phyloP scores from a whole-genome alignment of 2,113 vertebrate genomes.

The Odontesthes bonariensis region DNA sequence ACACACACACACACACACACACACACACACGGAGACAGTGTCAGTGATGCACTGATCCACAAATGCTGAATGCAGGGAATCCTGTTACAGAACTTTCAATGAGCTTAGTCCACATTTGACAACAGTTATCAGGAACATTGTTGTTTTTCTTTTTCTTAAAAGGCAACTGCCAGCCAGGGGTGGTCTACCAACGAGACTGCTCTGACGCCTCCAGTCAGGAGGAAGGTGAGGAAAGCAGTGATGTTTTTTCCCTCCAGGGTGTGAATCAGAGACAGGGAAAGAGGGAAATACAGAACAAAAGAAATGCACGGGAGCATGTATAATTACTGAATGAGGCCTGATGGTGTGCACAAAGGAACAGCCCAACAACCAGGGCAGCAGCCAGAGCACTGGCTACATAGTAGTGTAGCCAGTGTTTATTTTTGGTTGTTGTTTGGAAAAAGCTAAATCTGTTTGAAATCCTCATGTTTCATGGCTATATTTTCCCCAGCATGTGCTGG shows the following conservation, averaged over 20 bases:
- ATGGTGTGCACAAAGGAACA: neutral
- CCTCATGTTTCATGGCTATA: conserved; percentile 63
- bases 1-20: too few species aligned
- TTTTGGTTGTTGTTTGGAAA: conserved; percentile 44
- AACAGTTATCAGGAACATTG: too few species aligned
- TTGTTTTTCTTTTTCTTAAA: neutral
- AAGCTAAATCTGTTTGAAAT: conserved; percentile 48
- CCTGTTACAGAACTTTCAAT: too few species aligned
- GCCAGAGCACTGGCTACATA: conserved; percentile 1
- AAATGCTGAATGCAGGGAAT: too few species aligned
- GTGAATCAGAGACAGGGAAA: neutral
- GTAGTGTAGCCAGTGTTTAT: conserved; percentile 34
- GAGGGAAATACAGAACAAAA: too few species aligned
- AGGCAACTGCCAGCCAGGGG: conserved; percentile 87
- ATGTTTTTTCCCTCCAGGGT: neutral
- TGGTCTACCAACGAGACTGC: conserved; percentile 88
- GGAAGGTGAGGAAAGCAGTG: conserved; percentile 82
- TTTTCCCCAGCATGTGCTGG: conserved; percentile 39
- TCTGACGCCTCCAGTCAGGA: conserved; percentile 96
- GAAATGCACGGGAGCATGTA: neutral
- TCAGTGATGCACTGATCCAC: too few species aligned
- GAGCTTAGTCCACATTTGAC: too few species aligned
- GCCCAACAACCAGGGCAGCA: neutral
- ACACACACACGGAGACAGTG: too few species aligned
- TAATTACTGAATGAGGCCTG: neutral